Evolutionary conservation across 35 echinoderm and acorn worm species (phyloP).

Genomic region (Amphiura filiformis): DNA sequence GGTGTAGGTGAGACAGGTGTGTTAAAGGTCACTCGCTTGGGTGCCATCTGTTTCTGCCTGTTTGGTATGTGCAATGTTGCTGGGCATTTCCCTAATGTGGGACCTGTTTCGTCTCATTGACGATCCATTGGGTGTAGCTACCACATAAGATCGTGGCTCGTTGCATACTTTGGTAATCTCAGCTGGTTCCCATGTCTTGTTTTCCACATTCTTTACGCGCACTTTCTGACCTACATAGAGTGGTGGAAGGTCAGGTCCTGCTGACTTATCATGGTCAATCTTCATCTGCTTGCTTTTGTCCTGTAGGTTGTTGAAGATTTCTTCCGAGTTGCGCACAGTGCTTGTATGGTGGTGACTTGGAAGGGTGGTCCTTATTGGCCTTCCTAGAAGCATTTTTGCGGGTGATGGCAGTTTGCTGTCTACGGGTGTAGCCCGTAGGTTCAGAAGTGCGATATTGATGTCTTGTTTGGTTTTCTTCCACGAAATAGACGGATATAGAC

Average conservation of each 20-base stretch:
- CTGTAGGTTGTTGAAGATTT: neutral
- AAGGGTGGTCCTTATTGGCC: constrained; percentile 33
- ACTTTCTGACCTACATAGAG: constrained; percentile 33
- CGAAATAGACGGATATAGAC: no score
- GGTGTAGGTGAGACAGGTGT: neutral
- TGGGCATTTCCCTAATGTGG: constrained; percentile 22
- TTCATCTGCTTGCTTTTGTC: neutral
- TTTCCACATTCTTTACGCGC: neutral
- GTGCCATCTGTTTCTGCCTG: neutral
- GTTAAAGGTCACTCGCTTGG: neutral
- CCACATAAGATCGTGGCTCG: constrained; percentile 39
- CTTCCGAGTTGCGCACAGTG: neutral
- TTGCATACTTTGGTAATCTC: constrained; percentile 35
- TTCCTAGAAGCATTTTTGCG: constrained; percentile 40
- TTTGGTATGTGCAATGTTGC: neutral
- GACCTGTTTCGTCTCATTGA: neutral
- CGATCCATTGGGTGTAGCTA: constrained; percentile 35
- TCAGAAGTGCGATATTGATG: constrained; percentile 32
- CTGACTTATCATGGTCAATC: neutral
- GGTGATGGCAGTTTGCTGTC: constrained; percentile 40
- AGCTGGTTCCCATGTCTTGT: constrained; percentile 24
- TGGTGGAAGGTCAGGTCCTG: neutral
- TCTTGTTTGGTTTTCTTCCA: constrained; percentile 30
- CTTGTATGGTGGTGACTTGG: constrained; percentile 25
- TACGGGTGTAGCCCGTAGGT: constrained; percentile 47